Evolutionary conservation across 2,888 invertebrate species (phyloP).

Genomic region (Euzetes globulus): DNA sequence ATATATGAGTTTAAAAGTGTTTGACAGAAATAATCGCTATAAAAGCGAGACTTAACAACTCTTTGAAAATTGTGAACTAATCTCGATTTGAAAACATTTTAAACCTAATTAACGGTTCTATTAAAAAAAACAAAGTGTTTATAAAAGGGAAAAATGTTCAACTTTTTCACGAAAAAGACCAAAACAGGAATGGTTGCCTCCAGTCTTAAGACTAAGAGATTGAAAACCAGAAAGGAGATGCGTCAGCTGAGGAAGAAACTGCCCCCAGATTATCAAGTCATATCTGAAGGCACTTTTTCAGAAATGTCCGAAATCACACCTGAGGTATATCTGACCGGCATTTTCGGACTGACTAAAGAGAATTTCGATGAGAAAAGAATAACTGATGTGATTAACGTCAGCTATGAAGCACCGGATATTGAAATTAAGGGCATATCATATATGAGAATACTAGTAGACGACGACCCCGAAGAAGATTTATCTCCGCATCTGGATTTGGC

Average conservation of each 20-base stretch:
- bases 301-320: constrained; percentile 23
- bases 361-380: constrained; percentile 27
- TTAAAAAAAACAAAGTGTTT: too few relatives aligned
- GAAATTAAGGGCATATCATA: not conserved
- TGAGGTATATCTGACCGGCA: constrained; percentile 24
- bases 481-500: not conserved
- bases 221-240: not conserved
- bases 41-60: too few relatives aligned
- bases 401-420: constrained; percentile 25
- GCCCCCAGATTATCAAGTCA: not conserved
- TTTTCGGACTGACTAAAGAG: constrained; percentile 29
- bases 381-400: constrained; percentile 27
- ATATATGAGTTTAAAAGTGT: too few relatives aligned
- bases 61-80: too few relatives aligned
- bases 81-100: too few relatives aligned
- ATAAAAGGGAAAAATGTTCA: not conserved
- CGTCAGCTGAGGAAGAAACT: not conserved
- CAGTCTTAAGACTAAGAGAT: not conserved
- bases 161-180: not conserved
- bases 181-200: not conserved
- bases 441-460: constrained; percentile 31
- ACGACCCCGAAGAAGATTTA: constrained; percentile 21
- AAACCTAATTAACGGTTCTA: too few relatives aligned
- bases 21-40: too few relatives aligned
- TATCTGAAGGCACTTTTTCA: not conserved